Evolutionary conservation across 2,113 vertebrate genomes (phyloP).

Genomic region (Catharus fuscescens): DNA sequence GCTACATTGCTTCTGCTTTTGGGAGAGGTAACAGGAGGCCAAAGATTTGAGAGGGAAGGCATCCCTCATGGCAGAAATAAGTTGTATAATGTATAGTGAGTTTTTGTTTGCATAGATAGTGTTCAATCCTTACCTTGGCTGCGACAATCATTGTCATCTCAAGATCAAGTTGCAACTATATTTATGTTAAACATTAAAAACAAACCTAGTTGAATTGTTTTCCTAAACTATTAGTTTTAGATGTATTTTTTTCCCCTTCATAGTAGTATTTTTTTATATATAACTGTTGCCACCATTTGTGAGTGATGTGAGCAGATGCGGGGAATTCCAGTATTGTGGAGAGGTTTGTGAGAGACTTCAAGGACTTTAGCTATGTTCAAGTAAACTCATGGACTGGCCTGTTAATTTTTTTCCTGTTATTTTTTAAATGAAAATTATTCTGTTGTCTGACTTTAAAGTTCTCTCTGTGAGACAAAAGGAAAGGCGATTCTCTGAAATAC

Average conservation of each 20-base stretch:
- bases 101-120: constrained; percentile 70
- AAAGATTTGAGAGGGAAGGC: constrained; percentile 73
- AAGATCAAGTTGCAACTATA: constrained; percentile 78
- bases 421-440: neutral
- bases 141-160: constrained; percentile 81
- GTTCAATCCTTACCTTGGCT: constrained; percentile 75
- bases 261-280: constrained; percentile 50
- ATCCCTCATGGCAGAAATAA: constrained; percentile 66
- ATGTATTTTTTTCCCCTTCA: constrained; percentile 52
- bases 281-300: constrained; percentile 48
- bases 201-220: constrained; percentile 69
- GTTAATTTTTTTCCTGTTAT: neutral
- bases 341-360: constrained; percentile 30
- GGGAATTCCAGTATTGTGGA: constrained; percentile 45
- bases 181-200: constrained; percentile 77
- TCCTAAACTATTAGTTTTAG: constrained; percentile 66
- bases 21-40: constrained; percentile 72
- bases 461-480: constrained; percentile 31
- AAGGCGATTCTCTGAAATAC: constrained; percentile 21
- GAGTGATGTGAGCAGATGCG: constrained; percentile 47
- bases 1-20: constrained; percentile 40
- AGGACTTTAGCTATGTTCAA: constrained; percentile 32
- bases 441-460: constrained; percentile 7
- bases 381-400: constrained; percentile 45
- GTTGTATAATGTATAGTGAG: constrained; percentile 64